Conservation (phyloP, 2,888 invertebrate genomes). For the Crematogaster levior region DNA sequence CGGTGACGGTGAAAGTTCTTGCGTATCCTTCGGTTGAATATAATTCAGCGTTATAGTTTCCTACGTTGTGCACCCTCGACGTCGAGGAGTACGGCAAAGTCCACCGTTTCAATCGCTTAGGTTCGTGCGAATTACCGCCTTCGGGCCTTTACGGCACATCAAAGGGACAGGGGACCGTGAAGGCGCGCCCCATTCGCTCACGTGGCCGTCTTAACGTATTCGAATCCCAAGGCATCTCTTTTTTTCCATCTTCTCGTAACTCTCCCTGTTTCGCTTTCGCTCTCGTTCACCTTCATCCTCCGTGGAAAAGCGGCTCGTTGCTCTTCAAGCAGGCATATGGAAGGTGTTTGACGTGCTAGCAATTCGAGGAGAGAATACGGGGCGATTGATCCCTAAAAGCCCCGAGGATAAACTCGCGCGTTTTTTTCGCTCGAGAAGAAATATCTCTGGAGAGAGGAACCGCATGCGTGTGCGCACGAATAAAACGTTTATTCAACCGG, state of each 20-base stretch:
- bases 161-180: slow-evolving; percentile 67
- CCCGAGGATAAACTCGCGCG: slow-evolving; percentile 45
- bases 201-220: slow-evolving; percentile 64
- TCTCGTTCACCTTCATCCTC: slow-evolving; percentile 29
- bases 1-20: slow-evolving; percentile 22
- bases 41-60: slow-evolving; percentile 49
- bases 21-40: slow-evolving; percentile 16
- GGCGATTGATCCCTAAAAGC: slow-evolving; percentile 57
- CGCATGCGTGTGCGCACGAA: slow-evolving; percentile 14
- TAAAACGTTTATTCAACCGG: slow-evolving; percentile 49
- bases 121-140: slow-evolving; percentile 76
- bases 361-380: slow-evolving; percentile 52
- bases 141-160: slow-evolving; percentile 68
- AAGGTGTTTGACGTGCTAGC: slow-evolving; percentile 55
- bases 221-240: slow-evolving; percentile 45
- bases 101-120: slow-evolving; percentile 73
- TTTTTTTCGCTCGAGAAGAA: slow-evolving; percentile 31
- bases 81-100: slow-evolving; percentile 61
- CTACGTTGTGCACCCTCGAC: slow-evolving; percentile 23
- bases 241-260: slow-evolving; percentile 6
- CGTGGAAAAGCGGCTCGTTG: slow-evolving; percentile 45
- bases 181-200: slow-evolving; percentile 12
- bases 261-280: slow-evolving; percentile 22
- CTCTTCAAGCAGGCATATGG: slow-evolving; percentile 56
- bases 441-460: background rate